A percentile compares a stretch with the other conserved stretches of the same genome.
Conservation (phyloP, 2,113 vertebrate genomes). For the Aphyosemion australe region DNA sequence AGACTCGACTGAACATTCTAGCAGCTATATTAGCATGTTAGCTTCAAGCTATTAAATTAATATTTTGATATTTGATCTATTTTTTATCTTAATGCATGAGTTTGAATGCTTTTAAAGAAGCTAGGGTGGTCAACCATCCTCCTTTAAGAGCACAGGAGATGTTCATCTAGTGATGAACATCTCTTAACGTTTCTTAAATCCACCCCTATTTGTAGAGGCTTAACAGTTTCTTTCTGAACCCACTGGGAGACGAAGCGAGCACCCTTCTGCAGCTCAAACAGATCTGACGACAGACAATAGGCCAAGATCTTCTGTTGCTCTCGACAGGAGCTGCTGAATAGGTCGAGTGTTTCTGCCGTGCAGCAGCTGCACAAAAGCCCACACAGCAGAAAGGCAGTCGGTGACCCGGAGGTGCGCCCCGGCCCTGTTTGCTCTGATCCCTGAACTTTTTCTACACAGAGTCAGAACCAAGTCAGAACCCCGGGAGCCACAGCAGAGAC, state of each 20-base stretch:
- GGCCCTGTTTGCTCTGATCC: constrained; percentile 55
- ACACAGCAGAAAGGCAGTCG: constrained; percentile 63
- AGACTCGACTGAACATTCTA: too few species aligned
- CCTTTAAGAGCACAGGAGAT: constrained; percentile 34
- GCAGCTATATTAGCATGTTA: too few species aligned
- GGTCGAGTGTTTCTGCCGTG: constrained; percentile 53
- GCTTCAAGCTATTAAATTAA: too few species aligned
- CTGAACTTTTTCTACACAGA: constrained; percentile 44
- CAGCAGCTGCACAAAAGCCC: constrained; percentile 66
- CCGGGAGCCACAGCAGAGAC: constrained; percentile 14
- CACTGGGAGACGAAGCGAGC: constrained; percentile 69
- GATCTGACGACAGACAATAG: constrained; percentile 64
- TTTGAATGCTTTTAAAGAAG: not conserved
- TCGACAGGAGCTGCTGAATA: constrained; percentile 62
- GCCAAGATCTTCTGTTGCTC: constrained; percentile 51
- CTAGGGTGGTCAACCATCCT: constrained; percentile 40
- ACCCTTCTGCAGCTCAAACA: constrained; percentile 65
- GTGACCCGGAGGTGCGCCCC: constrained; percentile 55
- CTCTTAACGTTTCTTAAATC: constrained; percentile 64
- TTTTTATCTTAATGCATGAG: not conserved
- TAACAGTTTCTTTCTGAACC: constrained; percentile 65
- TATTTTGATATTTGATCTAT: too few species aligned
- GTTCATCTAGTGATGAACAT: constrained; percentile 60
- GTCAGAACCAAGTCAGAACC: too few species aligned
- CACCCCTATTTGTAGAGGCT: constrained; percentile 58